phyloP scores from a whole-genome alignment of 2,888 invertebrate genomes.

The Plemyria rubiginata region DNA sequence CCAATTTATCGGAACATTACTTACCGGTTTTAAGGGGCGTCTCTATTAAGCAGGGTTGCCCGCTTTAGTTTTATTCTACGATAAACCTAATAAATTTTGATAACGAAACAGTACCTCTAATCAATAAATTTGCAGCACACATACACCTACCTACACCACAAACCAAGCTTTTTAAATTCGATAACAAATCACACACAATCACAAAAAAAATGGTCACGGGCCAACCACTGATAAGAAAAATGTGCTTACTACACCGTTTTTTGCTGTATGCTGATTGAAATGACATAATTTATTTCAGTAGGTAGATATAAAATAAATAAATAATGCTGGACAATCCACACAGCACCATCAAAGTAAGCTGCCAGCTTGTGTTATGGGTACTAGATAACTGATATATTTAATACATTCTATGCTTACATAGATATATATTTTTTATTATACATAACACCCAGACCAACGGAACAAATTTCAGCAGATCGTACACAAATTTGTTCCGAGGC shows the following conservation, averaged over 20 bases:
- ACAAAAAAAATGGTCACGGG: not conserved
- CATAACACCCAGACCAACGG: too few relatives aligned
- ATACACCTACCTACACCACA: not conserved
- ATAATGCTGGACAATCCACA: too few relatives aligned
- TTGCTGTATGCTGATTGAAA: not conserved
- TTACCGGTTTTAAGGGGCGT: slow-evolving; percentile 1
- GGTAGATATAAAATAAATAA: too few relatives aligned
- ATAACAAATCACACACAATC: slow-evolving; percentile 13
- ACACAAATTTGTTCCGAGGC: too few relatives aligned
- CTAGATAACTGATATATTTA: too few relatives aligned
- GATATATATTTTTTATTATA: too few relatives aligned
- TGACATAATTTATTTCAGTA: too few relatives aligned
- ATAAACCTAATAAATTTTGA: not conserved
- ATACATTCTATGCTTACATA: too few relatives aligned
- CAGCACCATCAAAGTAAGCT: too few relatives aligned
- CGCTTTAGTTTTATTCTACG: not conserved
- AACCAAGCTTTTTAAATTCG: not conserved
- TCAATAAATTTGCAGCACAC: not conserved
- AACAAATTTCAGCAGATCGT: too few relatives aligned
- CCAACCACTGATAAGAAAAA: not conserved
- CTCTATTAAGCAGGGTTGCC: slow-evolving; percentile 4
- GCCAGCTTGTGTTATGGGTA: too few relatives aligned
- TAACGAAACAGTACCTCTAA: not conserved
- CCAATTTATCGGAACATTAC: not conserved
- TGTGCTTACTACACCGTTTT: not conserved